phyloP scores from a whole-genome alignment of 1,140 invertebrate species.

The Sesamia nonagrioides region DNA sequence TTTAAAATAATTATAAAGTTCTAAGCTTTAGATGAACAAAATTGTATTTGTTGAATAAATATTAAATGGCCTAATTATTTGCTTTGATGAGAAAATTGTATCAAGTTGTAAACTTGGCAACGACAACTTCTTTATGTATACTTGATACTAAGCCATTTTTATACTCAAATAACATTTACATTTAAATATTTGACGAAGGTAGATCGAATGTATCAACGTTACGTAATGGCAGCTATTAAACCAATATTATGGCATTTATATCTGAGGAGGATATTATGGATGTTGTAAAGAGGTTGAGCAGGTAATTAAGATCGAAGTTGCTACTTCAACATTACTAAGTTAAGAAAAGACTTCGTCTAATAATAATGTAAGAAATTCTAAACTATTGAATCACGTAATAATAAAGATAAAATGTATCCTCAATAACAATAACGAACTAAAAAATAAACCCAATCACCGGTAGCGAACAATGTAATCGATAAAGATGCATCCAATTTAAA shows the following conservation, averaged over 20 bases:
- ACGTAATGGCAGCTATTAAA: conserved; percentile 16
- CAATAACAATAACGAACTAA: not conserved
- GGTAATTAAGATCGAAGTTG: conserved; percentile 30
- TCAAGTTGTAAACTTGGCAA: conserved; percentile 6
- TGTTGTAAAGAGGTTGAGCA: conserved; percentile 2
- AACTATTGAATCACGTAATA: not conserved
- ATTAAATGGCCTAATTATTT: conserved; percentile 37
- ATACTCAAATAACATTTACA: conserved; percentile 3
- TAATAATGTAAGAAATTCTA: not conserved
- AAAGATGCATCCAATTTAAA: conserved; percentile 72
- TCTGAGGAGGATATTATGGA: not conserved
- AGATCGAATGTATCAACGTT: not conserved
- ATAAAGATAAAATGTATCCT: conserved; percentile 23
- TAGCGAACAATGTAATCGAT: conserved; percentile 74
- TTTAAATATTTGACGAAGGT: not conserved
- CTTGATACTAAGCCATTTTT: not conserved
- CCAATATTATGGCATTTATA: conserved; percentile 24
- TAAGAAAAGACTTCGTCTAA: not conserved
- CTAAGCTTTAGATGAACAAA: conserved; percentile 20
- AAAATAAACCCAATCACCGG: conserved; percentile 51
- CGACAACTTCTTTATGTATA: conserved; percentile 4
- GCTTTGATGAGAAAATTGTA: conserved; percentile 26
- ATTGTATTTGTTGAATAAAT: conserved; percentile 32
- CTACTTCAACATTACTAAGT: not conserved
- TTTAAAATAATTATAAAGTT: conserved; percentile 41